phyloP scores from a whole-genome alignment of 2,888 invertebrate genomes.

The Heliconius hortense region DNA sequence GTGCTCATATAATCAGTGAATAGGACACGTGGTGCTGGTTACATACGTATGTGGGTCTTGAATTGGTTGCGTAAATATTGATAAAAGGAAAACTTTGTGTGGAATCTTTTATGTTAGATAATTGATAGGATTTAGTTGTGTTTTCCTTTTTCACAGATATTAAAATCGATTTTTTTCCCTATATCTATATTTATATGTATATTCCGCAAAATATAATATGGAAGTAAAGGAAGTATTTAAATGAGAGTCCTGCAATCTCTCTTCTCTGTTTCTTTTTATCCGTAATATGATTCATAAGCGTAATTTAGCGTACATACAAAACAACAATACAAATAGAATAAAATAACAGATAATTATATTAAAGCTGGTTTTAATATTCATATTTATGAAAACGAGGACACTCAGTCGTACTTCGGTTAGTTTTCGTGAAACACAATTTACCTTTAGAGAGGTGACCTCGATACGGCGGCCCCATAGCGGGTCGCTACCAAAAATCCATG shows the following conservation, averaged over 20 bases:
- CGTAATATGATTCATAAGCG: too few relatives aligned
- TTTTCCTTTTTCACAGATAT: background rate
- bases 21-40: constrained; percentile 24
- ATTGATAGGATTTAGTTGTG: background rate
- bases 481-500: constrained; percentile 29
- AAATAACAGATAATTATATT: background rate
- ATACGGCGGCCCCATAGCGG: constrained; percentile 20
- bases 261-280: too few relatives aligned
- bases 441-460: constrained; percentile 27
- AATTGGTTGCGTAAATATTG: constrained; percentile 13
- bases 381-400: constrained; percentile 1
- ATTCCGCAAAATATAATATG: too few relatives aligned
- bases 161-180: background rate
- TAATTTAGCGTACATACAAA: background rate
- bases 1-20: constrained; percentile 24
- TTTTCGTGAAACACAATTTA: constrained; percentile 18
- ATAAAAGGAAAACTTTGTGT: background rate
- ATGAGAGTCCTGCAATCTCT: too few relatives aligned
- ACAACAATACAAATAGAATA: background rate
- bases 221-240: too few relatives aligned
- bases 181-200: background rate
- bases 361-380: background rate
- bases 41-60: constrained; percentile 18
- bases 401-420: background rate
- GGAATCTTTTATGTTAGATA: constrained; percentile 6